Percentiles rank a stretch among this genome's conserved stretches.
These are phyloP conservation scores for Dimorphilus gyrociliatus DNA, from an alignment of 2,888 invertebrate species.

Conservation along the genomic window DNA sequence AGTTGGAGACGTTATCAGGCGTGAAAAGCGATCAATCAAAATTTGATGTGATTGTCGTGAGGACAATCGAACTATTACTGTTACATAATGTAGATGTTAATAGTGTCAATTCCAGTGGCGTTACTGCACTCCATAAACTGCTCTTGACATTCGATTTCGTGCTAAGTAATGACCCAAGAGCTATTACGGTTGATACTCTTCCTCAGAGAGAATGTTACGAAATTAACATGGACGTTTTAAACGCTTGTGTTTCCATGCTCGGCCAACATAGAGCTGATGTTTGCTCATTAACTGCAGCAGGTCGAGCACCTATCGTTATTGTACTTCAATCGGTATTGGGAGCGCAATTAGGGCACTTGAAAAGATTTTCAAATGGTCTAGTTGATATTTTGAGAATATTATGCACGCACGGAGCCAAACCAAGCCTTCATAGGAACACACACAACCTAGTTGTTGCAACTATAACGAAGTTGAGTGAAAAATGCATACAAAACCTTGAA, in stretches of 20 bases:
- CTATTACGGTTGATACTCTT: conserved; percentile 10
- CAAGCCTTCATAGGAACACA: conserved; percentile 31
- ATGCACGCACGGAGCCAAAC: conserved; percentile 53
- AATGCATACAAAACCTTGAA: background rate
- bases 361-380: conserved; percentile 39
- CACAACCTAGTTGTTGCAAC: conserved; percentile 8
- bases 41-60: conserved; percentile 16
- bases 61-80: conserved; percentile 20
- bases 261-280: conserved; percentile 20
- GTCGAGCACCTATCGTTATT: conserved; percentile 49
- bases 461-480: conserved; percentile 9
- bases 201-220: conserved; percentile 15
- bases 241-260: conserved; percentile 17
- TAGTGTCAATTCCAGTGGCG: conserved; percentile 43
- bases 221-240: conserved; percentile 18
- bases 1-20: conserved; percentile 46
- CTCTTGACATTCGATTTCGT: conserved; percentile 17
- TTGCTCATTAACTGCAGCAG: conserved; percentile 17
- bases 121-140: conserved; percentile 55
- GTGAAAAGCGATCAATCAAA: conserved; percentile 37
- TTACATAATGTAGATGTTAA: conserved; percentile 27
- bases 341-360: conserved; percentile 54
- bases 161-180: conserved; percentile 9
- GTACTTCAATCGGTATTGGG: conserved; percentile 56
- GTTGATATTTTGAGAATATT: conserved; percentile 53